Evolutionary conservation across 2,888 invertebrate genomes (phyloP), one percentile per base, ranked within the genome.

Genomic region (Microctonus aethiopoides): DNA sequence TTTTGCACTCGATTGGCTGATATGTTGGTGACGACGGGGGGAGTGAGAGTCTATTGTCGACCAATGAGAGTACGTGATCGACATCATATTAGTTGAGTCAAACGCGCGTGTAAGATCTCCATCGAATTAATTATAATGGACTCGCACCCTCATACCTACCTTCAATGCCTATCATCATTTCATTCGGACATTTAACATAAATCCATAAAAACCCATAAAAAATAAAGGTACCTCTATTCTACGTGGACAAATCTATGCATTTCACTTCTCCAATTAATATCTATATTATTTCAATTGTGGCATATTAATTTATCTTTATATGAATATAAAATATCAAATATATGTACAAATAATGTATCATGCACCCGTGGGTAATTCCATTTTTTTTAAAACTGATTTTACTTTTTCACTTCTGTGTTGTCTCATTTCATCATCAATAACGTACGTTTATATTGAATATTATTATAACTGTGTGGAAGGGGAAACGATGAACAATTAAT

Each of bases 1-100:
- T 80, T 81, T 81, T 78, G 75, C 77, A 76, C 76, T 78, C 77
- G 81, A 85, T 86, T 86, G 85, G 86, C 76, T 78, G 77, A 61
- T 64, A 52, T 24, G 26, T 32, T 10, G 13, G 26, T 6, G 67
- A 71, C 68, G 64, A 52, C 51, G 59, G 68, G 76, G 76, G 71
- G 29, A 16, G 56, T 41, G 36, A 52, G 41, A 57, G 32, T 73
- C 46, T 51, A 24, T 64, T 64, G 64, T 64, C 51, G 52, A 70
- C 76, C 76, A 76, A 74, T 76, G 41, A 51, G 69, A 70, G 60
- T 61, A 29, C 32, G 26, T 57, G 54, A 63, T 70, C 66, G 71
- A 70, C 74, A 67, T 68, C 62, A 46, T 26, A 63, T 56, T 63
- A 34, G 57, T 66, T 36, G 29, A 4, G 16, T 46, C 16, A 26